phyloP scores from a whole-genome alignment of 2,113 vertebrate genomes.

The Thunnus thynnus region DNA sequence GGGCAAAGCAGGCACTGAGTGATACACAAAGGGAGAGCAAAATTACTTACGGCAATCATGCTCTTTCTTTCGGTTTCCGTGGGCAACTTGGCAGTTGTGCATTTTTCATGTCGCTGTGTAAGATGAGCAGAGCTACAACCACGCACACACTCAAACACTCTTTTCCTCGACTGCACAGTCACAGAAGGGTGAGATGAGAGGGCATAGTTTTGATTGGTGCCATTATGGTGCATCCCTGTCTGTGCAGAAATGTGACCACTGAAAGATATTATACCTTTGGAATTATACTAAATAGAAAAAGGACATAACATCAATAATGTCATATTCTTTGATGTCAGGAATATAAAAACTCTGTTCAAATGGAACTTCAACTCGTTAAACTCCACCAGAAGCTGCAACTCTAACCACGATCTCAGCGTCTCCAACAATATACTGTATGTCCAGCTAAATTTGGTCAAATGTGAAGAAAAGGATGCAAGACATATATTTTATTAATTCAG shows the following conservation, averaged over 20 bases:
- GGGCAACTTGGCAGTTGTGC: conserved; percentile 6
- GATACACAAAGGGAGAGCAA: background rate
- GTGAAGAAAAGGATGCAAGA: background rate
- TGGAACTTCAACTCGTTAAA: background rate
- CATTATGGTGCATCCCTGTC: background rate
- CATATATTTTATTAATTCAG: background rate
- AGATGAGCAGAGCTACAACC: background rate
- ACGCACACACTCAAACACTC: background rate
- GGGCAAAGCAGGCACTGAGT: conserved; percentile 1
- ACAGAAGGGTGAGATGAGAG: background rate
- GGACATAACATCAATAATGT: background rate
- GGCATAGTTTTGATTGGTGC: background rate
- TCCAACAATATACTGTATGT: background rate
- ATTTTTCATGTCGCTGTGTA: conserved; percentile 22
- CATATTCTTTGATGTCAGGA: background rate
- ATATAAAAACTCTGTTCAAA: background rate
- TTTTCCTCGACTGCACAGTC: background rate
- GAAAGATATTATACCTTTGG: background rate
- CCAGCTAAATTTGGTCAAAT: background rate
- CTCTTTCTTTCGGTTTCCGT: conserved; percentile 7
- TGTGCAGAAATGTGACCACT: background rate
- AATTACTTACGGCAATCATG: conserved; percentile 10
- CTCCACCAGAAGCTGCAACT: background rate
- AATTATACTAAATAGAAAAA: background rate
- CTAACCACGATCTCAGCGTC: background rate